A percentile compares a stretch with the other conserved stretches of the same genome.
These are phyloP conservation scores for Trematocara zebra DNA, from an alignment of 2,113 vertebrate species.

Conservation along the genomic window DNA sequence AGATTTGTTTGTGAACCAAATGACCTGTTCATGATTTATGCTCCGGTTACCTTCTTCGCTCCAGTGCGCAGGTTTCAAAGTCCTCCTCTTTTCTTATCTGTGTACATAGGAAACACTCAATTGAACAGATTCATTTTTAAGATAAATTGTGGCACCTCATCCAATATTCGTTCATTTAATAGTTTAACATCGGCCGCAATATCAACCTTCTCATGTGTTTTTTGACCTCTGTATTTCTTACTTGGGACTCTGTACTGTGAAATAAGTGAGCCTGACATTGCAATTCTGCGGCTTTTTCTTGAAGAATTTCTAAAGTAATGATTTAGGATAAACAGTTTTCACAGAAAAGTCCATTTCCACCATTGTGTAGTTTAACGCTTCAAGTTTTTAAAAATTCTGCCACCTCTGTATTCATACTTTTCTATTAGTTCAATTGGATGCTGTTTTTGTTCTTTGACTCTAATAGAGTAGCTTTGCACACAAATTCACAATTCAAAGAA, in stretches of 20 bases:
- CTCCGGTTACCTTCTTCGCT: not conserved
- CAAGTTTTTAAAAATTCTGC: not conserved
- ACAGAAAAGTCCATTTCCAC: not conserved
- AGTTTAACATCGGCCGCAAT: not conserved
- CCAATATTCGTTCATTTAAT: not conserved
- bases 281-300: fast-evolving
- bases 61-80: not conserved
- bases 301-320: not conserved
- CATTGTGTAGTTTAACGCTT: not conserved
- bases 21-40: not conserved
- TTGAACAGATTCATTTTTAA: not conserved
- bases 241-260: not conserved
- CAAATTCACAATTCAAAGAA: not conserved
- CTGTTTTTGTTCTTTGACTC: not conserved
- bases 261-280: not conserved
- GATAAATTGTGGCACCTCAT: not conserved
- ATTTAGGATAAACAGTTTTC: not conserved
- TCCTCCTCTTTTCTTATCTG: not conserved
- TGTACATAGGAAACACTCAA: not conserved
- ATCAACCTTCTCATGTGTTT: not conserved
- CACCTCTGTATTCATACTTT: not conserved
- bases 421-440: not conserved
- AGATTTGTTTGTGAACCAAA: not conserved
- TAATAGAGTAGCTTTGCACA: not conserved
- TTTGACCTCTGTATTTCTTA: not conserved